Base-by-base conservation (phyloP, 1,140 invertebrate genomes). In the Subanguina moxae region DNA sequence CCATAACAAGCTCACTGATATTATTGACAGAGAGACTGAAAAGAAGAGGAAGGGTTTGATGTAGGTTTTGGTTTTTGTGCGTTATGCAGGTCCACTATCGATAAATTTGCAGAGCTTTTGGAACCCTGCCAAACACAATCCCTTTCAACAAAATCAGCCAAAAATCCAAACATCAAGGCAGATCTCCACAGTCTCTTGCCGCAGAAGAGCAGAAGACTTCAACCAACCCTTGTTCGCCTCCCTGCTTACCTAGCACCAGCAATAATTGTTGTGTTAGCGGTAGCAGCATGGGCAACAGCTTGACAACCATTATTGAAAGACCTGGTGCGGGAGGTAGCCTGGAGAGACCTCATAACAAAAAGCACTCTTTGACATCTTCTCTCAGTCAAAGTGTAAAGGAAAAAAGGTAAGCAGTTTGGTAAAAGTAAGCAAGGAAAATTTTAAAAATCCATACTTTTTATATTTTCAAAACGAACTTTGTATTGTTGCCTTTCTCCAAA, bases 11-110 rank as follows among this genome's bases (percentile, higher is more conserved):
- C 38, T 72, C 15, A 43, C 48, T 27, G 69, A 71, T 30, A 72
- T 72, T 62, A 72, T 72, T 63, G 38, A 70, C 25, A 23, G 68
- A 30, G 70, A 72, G 25, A 65, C 70, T 45, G 68, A 72, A 58
- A 72, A 72, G 61, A 72, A 71, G 57, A 32, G 62, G 23, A 46
- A 57, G 56, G 71, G 52, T 8, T 32, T 70, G 21, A 30, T 65
- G 67, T 59, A 68, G 68, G 61, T 43, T 45, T 27, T 56, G n/a
- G n/a, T n/a, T n/a, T n/a, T n/a, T n/a, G n/a, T n/a, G n/a, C 11
- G 43, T 45, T 11, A 45, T 52, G 15, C 1, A 52, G 17, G 17
- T 25, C 15, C 48, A 15, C 17, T 15, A 21, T 21, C 17, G 3
- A 5, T 7, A 25, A 5, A 52, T 21, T 52, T 52, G 3, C 17